Evolutionary conservation across 2,113 vertebrate species (phyloP).

Genomic region (Phalacrocorax brasilianus): DNA sequence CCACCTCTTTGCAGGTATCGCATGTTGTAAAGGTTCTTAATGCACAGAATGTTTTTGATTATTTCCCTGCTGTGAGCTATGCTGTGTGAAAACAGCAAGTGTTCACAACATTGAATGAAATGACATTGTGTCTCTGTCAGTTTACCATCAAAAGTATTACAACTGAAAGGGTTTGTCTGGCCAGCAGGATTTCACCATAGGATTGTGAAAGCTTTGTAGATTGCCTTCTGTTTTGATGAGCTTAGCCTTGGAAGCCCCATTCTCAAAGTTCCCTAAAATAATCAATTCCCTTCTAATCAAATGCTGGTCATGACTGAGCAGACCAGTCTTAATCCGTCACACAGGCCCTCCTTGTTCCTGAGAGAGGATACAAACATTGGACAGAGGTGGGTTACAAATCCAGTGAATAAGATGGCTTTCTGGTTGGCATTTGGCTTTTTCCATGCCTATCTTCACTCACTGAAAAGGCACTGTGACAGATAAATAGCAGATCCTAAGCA

Average conservation of each 20-base stretch:
- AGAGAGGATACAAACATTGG: background rate
- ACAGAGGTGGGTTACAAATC: background rate
- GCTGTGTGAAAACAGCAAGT: background rate
- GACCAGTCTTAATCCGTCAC: background rate
- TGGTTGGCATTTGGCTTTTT: background rate
- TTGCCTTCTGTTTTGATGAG: background rate
- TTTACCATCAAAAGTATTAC: background rate
- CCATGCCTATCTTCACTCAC: background rate
- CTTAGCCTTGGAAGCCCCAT: background rate
- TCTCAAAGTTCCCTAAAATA: background rate
- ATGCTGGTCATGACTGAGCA: background rate
- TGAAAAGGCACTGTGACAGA: background rate
- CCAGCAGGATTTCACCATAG: background rate
- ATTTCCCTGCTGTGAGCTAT: background rate
- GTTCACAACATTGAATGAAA: background rate
- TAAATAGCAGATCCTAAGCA: background rate
- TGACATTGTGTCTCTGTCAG: rapidly evolving
- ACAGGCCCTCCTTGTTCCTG: background rate
- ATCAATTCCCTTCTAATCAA: background rate
- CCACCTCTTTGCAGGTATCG: slow-evolving; percentile 90
- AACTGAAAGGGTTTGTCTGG: background rate
- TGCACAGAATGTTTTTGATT: background rate
- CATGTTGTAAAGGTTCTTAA: background rate
- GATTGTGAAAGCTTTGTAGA: background rate
- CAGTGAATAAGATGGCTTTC: background rate